These are phyloP conservation scores for Australoheros scitulus DNA, from an alignment of 2,113 vertebrate species.

Conservation along the genomic window DNA sequence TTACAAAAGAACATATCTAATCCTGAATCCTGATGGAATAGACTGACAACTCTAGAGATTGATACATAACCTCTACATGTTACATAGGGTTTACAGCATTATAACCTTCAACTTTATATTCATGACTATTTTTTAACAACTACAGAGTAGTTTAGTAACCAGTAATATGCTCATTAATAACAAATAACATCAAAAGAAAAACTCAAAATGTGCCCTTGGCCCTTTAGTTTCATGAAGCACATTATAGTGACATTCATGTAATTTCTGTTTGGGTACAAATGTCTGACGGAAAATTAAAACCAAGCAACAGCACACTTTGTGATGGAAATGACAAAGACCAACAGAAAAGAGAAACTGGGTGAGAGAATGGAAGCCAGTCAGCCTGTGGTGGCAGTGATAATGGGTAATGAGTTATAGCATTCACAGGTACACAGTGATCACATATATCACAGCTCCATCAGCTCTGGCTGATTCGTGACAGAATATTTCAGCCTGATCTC, in stretches of 20 bases:
- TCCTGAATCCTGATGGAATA: background rate
- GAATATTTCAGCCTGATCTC: constrained; percentile 40
- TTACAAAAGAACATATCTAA: background rate
- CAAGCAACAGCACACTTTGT: background rate
- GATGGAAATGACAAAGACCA: constrained; percentile 23
- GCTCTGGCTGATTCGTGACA: constrained; percentile 48
- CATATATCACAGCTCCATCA: constrained; percentile 64
- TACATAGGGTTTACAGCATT: background rate
- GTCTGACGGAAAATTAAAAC: background rate
- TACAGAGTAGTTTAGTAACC: background rate
- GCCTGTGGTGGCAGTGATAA: constrained; percentile 59
- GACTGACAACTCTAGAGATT: background rate
- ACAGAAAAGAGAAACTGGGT: background rate
- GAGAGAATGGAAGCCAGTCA: constrained; percentile 24
- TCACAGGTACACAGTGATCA: constrained; percentile 74
- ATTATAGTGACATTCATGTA: background rate
- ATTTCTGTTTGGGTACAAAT: background rate
- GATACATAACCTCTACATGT: background rate
- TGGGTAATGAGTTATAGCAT: constrained; percentile 68
- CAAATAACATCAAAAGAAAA: background rate
- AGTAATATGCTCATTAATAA: background rate
- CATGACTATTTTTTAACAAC: background rate
- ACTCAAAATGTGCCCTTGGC: background rate
- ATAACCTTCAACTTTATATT: background rate
- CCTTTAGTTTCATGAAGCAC: background rate